These are phyloP conservation scores for Pluvianellus socialis DNA, from an alignment of 2,113 vertebrate species.

Conservation along the genomic window DNA sequence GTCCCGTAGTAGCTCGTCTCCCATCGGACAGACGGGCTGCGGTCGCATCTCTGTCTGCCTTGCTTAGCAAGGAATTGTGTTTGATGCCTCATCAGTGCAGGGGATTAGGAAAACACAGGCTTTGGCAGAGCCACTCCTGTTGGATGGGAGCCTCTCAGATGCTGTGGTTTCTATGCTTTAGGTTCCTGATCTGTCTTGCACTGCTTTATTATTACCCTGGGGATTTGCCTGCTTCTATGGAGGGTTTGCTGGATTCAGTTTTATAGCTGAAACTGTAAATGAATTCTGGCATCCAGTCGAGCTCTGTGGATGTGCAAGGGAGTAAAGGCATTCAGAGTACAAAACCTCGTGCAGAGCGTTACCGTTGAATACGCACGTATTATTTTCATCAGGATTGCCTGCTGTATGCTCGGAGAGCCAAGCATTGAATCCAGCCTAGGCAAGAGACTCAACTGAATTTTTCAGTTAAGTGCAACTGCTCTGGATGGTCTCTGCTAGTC, in stretches of 20 bases:
- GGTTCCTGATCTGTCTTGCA: background rate
- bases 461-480: background rate
- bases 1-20: background rate
- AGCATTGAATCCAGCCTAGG: background rate
- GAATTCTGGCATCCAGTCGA: slow-evolving; percentile 1
- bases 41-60: slow-evolving; percentile 24
- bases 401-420: background rate
- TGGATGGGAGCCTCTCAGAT: slow-evolving; percentile 2
- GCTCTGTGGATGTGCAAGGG: slow-evolving; percentile 1
- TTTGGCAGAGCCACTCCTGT: background rate
- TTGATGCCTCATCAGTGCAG: background rate
- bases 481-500: background rate
- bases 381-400: background rate
- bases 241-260: slow-evolving; percentile 5
- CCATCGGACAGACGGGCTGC: background rate
- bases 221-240: slow-evolving; percentile 29
- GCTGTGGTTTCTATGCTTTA: slow-evolving; percentile 27
- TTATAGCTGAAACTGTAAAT: slow-evolving; percentile 24
- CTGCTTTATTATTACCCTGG: slow-evolving; percentile 8
- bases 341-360: background rate
- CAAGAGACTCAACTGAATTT: background rate
- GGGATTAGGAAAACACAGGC: background rate
- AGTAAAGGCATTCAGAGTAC: background rate
- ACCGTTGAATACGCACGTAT: background rate
- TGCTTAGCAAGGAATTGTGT: background rate